phyloP scores from a whole-genome alignment of 2,888 invertebrate species.

The Acanthoscelides obtectus region DNA sequence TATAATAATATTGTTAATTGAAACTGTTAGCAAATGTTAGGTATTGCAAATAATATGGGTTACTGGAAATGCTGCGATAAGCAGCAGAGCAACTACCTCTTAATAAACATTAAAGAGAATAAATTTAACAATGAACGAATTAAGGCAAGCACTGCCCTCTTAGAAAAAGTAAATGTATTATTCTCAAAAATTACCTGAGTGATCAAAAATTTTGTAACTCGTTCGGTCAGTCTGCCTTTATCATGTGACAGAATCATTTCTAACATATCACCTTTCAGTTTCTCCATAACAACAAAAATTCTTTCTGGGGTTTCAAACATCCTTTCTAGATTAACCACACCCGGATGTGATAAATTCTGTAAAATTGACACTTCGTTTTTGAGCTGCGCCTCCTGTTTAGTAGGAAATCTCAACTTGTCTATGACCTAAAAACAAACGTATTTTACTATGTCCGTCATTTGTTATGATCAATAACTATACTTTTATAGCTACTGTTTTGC shows the following conservation, averaged over 20 bases:
- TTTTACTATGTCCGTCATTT: background rate
- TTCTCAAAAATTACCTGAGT: conserved; percentile 92
- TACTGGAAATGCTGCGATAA: no score
- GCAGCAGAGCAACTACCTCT: no score
- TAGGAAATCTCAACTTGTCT: conserved; percentile 96
- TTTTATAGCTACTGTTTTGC: conserved; percentile 92
- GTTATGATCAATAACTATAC: conserved; percentile 46
- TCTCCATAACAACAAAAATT: conserved; percentile 99
- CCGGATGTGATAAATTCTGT: conserved; percentile 87
- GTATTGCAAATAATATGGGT: no score
- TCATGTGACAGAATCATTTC: conserved; percentile 98
- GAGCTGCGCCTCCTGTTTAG: conserved; percentile 97
- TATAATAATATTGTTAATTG: no score
- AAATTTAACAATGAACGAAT: no score
- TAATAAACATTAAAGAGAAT: no score
- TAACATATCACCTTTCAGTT: conserved; percentile 97
- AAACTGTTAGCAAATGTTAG: no score
- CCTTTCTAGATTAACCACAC: conserved; percentile 91
- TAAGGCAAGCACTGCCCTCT: no score
- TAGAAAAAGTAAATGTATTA: no score
- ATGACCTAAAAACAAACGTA: conserved; percentile 57
- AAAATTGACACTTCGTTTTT: conserved; percentile 98
- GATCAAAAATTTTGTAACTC: conserved; percentile 94
- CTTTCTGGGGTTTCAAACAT: conserved; percentile 99
- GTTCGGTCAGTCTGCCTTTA: conserved; percentile 84